phyloP scores from a whole-genome alignment of 2,113 vertebrate genomes.

The Pseudorectes ferrugineus region DNA sequence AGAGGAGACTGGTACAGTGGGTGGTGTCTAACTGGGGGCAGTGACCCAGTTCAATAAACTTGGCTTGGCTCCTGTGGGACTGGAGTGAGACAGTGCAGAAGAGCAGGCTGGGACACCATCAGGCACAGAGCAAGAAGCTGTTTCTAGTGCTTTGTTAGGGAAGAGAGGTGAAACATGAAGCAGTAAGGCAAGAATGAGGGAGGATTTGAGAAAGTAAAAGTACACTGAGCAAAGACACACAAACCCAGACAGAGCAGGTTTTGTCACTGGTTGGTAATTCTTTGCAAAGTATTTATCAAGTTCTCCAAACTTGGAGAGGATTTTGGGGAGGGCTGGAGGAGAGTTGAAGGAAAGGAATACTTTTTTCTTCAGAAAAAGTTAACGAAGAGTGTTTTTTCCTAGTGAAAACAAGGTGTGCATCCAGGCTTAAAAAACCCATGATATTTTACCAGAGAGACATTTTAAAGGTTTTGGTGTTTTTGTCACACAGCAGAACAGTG shows the following conservation, averaged over 20 bases:
- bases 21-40: slow-evolving; percentile 76
- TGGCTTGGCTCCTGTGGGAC: slow-evolving; percentile 57
- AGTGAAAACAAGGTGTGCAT: not conserved
- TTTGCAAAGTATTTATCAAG: not conserved
- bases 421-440: not conserved
- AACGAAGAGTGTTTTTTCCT: not conserved
- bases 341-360: not conserved
- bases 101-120: not conserved
- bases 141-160: not conserved
- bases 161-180: not conserved
- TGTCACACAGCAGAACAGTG: not conserved
- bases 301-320: not conserved
- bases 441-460: not conserved
- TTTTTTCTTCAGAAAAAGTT: not conserved
- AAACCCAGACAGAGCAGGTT: not conserved
- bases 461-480: not conserved
- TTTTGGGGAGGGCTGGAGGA: not conserved
- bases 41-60: slow-evolving; percentile 68
- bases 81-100: slow-evolving; percentile 8
- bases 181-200: not conserved
- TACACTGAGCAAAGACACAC: not conserved
- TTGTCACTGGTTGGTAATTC: not conserved
- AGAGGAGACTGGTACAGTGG: slow-evolving; percentile 69
- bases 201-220: not conserved
- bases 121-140: not conserved